Percentiles rank a stretch among this genome's conserved stretches.
These are phyloP conservation scores for Pardosa pseudoannulata DNA, from an alignment of 2,888 invertebrate species.

Conservation along the genomic window DNA sequence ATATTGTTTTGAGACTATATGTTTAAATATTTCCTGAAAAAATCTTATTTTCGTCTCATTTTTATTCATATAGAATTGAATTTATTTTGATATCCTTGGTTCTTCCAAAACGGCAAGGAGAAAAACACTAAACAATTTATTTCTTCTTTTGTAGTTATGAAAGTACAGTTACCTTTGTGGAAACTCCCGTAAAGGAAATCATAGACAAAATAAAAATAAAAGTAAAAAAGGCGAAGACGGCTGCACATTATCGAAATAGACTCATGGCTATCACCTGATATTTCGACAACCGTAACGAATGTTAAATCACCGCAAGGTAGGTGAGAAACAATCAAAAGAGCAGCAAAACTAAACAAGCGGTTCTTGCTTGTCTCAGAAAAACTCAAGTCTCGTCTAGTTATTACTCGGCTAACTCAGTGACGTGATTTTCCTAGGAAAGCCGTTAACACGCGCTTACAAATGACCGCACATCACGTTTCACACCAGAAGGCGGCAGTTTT, in stretches of 20 bases:
- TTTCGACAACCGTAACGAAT: conserved; percentile 13
- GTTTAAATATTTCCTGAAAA: too few species aligned
- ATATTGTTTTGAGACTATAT: too few species aligned
- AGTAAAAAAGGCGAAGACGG: neutral
- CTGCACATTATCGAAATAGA: conserved; percentile 9
- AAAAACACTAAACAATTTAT: too few species aligned
- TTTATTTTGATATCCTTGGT: too few species aligned
- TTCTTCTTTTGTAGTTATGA: too few species aligned
- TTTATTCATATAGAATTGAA: too few species aligned
- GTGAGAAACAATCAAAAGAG: conserved; percentile 12
- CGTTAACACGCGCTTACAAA: conserved; percentile 56
- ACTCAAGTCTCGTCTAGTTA: conserved; percentile 31
- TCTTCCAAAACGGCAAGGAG: too few species aligned
- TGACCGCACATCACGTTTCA: conserved; percentile 56
- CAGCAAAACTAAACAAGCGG: conserved; percentile 17
- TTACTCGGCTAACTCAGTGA: conserved; percentile 34
- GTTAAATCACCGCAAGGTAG: conserved; percentile 28
- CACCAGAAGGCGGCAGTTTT: conserved; percentile 40
- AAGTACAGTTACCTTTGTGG: too few species aligned
- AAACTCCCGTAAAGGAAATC: too few species aligned
- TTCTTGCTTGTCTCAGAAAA: neutral
- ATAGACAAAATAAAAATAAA: too few species aligned
- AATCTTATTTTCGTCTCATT: too few species aligned
- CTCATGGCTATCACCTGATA: neutral
- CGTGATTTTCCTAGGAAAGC: conserved; percentile 45